Percentiles rank a stretch among this genome's conserved stretches.
Conservation (phyloP, 2,888 invertebrate species). For the Choristoneura rosaceana region DNA sequence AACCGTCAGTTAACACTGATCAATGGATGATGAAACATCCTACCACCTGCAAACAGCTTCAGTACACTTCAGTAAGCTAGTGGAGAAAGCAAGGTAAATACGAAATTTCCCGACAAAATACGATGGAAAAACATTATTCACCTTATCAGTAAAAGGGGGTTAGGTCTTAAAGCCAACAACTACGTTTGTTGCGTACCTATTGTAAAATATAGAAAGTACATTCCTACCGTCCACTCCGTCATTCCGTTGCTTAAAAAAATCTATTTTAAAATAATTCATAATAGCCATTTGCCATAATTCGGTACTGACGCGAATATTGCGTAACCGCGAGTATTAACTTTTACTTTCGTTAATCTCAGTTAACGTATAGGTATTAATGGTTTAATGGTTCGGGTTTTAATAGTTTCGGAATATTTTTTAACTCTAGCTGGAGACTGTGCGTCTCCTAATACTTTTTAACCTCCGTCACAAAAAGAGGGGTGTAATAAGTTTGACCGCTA, state of each 20-base stretch:
- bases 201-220: conserved; percentile 16
- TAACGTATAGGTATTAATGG: conserved; percentile 6
- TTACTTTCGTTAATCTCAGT: conserved; percentile 23
- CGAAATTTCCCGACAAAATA: too few relatives aligned
- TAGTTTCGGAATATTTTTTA: background rate
- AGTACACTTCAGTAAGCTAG: too few relatives aligned
- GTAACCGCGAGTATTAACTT: conserved; percentile 14
- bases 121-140: too few relatives aligned
- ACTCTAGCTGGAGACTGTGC: background rate
- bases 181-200: background rate
- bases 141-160: too few relatives aligned
- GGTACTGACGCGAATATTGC: conserved; percentile 12
- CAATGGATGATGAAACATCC: too few relatives aligned
- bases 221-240: conserved; percentile 11
- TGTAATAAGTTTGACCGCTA: too few relatives aligned
- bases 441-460: too few relatives aligned
- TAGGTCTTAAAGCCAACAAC: background rate
- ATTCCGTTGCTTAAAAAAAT: background rate
- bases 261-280: conserved; percentile 16
- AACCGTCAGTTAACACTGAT: too few relatives aligned
- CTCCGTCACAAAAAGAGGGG: too few relatives aligned
- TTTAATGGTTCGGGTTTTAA: background rate
- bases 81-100: too few relatives aligned
- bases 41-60: too few relatives aligned
- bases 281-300: conserved; percentile 11